Evolutionary conservation across 2,113 vertebrate species (phyloP).

Genomic region (Balaeniceps rex): DNA sequence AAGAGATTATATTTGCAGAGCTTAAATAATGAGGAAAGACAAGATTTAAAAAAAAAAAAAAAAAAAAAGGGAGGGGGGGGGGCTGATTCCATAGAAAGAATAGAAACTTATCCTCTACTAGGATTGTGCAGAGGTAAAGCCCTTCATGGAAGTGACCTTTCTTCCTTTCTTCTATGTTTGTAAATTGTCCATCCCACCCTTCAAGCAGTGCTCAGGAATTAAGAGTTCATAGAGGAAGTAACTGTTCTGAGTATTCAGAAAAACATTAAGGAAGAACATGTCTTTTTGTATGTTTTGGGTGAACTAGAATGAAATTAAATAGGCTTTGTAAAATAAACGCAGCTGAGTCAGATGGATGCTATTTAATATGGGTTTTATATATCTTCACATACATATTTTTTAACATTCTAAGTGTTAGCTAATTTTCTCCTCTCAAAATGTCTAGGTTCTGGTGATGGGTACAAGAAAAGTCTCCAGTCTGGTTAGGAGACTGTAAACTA

Average conservation of each 20-base stretch:
- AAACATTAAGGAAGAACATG: background rate
- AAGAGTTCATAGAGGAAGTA: background rate
- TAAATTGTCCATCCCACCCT: background rate
- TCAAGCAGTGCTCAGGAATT: background rate
- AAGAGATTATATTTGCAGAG: background rate
- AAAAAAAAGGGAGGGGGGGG: accelerated
- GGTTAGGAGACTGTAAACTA: background rate
- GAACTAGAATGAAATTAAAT: background rate
- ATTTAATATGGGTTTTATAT: background rate
- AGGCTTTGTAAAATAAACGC: background rate
- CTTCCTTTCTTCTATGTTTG: background rate
- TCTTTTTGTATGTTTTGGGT: background rate
- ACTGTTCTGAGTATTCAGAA: background rate
- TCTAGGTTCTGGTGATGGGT: background rate
- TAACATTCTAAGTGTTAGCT: background rate
- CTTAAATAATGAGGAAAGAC: background rate
- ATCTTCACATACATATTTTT: background rate
- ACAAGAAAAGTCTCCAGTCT: background rate
- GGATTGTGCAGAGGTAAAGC: background rate
- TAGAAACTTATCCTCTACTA: background rate
- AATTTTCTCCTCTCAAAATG: background rate
- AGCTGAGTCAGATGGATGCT: background rate
- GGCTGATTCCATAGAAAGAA: background rate
- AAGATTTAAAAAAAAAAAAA: background rate
- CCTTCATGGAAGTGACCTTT: background rate